Base-by-base conservation (phyloP, 2,888 invertebrate genomes). In the Gasteruption jaculator region DNA sequence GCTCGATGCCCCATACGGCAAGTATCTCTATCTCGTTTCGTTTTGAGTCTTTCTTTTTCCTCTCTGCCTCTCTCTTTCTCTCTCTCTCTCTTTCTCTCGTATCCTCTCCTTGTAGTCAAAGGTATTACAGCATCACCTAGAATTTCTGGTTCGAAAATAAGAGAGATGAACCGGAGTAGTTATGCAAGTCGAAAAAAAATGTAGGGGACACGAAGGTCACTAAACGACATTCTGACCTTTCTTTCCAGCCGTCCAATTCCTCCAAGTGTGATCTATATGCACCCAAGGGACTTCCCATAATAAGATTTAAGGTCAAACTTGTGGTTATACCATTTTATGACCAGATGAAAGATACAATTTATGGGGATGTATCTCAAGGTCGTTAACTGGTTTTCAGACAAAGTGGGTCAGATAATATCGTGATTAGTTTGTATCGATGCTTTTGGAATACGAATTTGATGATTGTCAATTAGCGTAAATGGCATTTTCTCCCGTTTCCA, bases 71-170 rank as follows among this genome's bases (percentile, higher is more conserved):
- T 41, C 36, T 20, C 44, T 31, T 42, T 34, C 39, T 41, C 40
- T 37, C 24, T 43, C 44, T 52, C 52, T 46, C 38, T 49, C 49
- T 44, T 45, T 46, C 50, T 37, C 50, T 48, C 38, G 48, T 44
- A 15, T 45, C 41, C 38, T 43, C 44, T 27, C 45, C 49, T 37
- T 50, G 49, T 51, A 47, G 50, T 54, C 58, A 52, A 55, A 55
- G 51, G 56, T 57, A 53, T 57, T 61, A 57, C 54, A 46, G 56
- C 58, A 58, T 56, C 58, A 50, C 49, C 50, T 54, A 50, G 50
- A n/a, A n/a, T 54, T 61, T 59, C 56, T 53, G 54, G 45, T 41
- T 38, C 52, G 51, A n/a, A n/a, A n/a, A n/a, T n/a, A n/a, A n/a
- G 46, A 37, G 42, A 47, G 50, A 54, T 43, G 54, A 52, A 52